Evolutionary conservation across 2,888 invertebrate genomes (phyloP).

Genomic region (Anthophora plumipes): DNA sequence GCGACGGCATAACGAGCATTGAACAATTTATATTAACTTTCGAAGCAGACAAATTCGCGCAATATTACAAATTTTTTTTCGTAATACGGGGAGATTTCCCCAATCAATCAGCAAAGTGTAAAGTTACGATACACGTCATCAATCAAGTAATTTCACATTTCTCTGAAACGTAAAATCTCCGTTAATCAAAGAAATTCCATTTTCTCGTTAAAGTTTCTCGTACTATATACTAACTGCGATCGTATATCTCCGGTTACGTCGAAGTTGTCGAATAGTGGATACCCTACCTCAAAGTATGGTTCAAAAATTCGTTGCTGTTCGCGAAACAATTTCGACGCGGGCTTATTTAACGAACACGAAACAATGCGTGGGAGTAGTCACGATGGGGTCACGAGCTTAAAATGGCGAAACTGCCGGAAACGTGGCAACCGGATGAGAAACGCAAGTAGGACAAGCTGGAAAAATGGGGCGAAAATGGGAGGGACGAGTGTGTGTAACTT

Average conservation of each 20-base stretch:
- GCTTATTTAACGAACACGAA: conserved; percentile 48
- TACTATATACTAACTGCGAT: too few species aligned
- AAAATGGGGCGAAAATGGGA: conserved; percentile 14
- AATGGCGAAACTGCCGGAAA: conserved; percentile 42
- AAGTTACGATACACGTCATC: too few species aligned
- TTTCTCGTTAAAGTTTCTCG: too few species aligned
- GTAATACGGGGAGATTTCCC: too few species aligned
- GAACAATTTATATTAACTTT: too few species aligned
- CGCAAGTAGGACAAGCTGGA: conserved; percentile 36
- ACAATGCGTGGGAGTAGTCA: conserved; percentile 36
- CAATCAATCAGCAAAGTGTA: too few species aligned
- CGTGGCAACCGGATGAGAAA: conserved; percentile 41
- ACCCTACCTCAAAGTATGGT: background rate
- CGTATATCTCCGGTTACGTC: background rate
- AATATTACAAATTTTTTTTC: too few species aligned
- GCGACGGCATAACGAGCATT: too few species aligned
- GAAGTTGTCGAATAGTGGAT: conserved; percentile 9
- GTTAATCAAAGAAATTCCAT: too few species aligned
- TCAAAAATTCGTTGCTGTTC: conserved; percentile 29
- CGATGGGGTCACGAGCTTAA: conserved; percentile 53
- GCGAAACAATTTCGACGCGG: conserved; percentile 43
- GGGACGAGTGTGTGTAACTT: background rate
- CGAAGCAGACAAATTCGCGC: too few species aligned
- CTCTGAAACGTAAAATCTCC: too few species aligned
- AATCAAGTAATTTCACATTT: too few species aligned